Evolutionary conservation across 2,888 invertebrate genomes (phyloP).

Genomic region (Dascillus cervinus): DNA sequence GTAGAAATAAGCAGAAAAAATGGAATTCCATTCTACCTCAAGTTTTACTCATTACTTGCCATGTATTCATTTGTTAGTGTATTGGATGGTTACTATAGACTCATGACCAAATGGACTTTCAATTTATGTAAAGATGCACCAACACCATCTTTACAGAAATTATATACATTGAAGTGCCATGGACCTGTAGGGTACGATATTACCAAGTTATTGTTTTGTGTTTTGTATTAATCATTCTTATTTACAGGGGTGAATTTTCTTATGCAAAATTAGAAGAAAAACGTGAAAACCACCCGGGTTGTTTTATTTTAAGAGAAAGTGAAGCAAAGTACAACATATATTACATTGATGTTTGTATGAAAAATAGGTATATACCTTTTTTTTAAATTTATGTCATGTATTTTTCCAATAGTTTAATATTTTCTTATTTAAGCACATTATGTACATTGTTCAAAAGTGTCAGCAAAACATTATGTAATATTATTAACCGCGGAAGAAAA

Average conservation of each 20-base stretch:
- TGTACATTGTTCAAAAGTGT: no score
- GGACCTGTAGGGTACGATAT: conserved; percentile 76
- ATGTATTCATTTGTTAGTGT: conserved; percentile 74
- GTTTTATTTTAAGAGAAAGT: conserved; percentile 76
- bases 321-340: conserved; percentile 71
- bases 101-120: conserved; percentile 84
- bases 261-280: conserved; percentile 78
- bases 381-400: conserved; percentile 5
- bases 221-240: not conserved
- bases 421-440: conserved; percentile 5
- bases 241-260: conserved; percentile 68
- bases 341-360: conserved; percentile 74
- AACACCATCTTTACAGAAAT: conserved; percentile 68
- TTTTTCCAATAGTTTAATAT: conserved; percentile 7
- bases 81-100: conserved; percentile 79
- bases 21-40: conserved; percentile 70
- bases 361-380: conserved; percentile 52
- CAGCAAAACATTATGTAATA: no score
- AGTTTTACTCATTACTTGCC: conserved; percentile 57
- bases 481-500: no score
- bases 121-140: conserved; percentile 77
- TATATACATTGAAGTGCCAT: conserved; percentile 73
- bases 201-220: conserved; percentile 7
- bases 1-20: conserved; percentile 69
- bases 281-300: conserved; percentile 64